These are phyloP conservation scores for Balanococcus diminutus DNA, from an alignment of 2,888 invertebrate genomes.

Conservation along the genomic window DNA sequence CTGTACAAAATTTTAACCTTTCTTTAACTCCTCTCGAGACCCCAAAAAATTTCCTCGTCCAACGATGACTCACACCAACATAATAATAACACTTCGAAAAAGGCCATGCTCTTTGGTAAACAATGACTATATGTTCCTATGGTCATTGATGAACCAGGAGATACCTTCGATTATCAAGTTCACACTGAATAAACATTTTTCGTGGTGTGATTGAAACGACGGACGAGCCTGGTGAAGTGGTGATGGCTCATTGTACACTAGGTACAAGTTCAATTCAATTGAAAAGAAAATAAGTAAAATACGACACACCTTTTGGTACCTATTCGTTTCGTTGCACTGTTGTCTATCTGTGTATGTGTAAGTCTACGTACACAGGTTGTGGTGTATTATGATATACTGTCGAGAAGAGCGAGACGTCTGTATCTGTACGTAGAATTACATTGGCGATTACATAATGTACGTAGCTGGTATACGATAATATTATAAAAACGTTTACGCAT, in stretches of 20 bases:
- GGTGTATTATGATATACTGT: not conserved
- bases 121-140: not conserved
- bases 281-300: conserved; percentile 5
- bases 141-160: not conserved
- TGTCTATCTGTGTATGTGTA: not conserved
- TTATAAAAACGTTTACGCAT: conserved; percentile 37
- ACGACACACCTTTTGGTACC: not conserved
- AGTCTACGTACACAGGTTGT: not conserved
- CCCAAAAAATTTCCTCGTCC: not conserved
- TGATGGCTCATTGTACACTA: not conserved
- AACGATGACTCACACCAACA: not conserved
- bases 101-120: not conserved
- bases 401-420: not conserved
- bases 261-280: not conserved
- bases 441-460: conserved; percentile 21
- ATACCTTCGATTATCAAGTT: conserved; percentile 26
- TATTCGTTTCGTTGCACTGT: not conserved
- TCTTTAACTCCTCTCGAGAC: too few relatives aligned
- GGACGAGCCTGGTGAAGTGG: not conserved
- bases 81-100: not conserved
- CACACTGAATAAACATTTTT: not conserved
- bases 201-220: not conserved
- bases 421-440: conserved; percentile 35
- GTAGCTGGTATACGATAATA: not conserved
- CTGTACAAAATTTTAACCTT: too few relatives aligned